Base-by-base conservation (phyloP, 2,113 vertebrate species). In the Otus sunia region DNA sequence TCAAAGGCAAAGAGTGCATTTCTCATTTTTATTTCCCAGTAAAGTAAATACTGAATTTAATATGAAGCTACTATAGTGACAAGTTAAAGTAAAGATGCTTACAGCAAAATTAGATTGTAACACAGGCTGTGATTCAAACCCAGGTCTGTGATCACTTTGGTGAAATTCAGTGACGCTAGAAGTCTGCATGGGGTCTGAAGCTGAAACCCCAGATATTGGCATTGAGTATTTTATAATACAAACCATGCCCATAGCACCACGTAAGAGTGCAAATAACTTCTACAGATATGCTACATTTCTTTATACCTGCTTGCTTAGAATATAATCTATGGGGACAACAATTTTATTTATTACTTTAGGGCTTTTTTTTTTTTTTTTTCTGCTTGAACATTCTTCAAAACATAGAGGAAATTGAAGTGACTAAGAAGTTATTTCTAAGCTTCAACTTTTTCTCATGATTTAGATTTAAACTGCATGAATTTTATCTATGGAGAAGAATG, bases 31-130 rank as follows among this genome's bases (percentile, higher is more conserved):
- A 41, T 88, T 94, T 87, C 47, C 21, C 50, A 71, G 63, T 47
- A 77, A 94, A 79, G 25, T 47, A 90, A 94, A 81, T 64, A 66
- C 12, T 78, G 73, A 81, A 87, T 94, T 80, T 89, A 89, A 87
- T 89, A 92, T 75, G 47, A 94, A 89, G 52, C 34, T 81, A 64
- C 84, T 9, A n/a, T 45, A 59, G 30, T 68, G 56, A 81, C 36
- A 87, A 60, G 15, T 15, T 77, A 82, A 78, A 50, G 64, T 36
- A 67, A 89, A 94, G 59, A 52, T 81, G 86, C 64, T 96, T 91
- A 81, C 29, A 94, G 83, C 43, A 85, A 91, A 86, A 76, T 56
- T 62, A 77, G 32, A 67, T 63, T 94, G 50, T 66, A 77, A 86
- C 26, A 74, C 8, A 43, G 63, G 9, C 41, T 21, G 1, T 66